Conservation (phyloP, 2,888 invertebrate species). For the Ectobius pallidus region DNA sequence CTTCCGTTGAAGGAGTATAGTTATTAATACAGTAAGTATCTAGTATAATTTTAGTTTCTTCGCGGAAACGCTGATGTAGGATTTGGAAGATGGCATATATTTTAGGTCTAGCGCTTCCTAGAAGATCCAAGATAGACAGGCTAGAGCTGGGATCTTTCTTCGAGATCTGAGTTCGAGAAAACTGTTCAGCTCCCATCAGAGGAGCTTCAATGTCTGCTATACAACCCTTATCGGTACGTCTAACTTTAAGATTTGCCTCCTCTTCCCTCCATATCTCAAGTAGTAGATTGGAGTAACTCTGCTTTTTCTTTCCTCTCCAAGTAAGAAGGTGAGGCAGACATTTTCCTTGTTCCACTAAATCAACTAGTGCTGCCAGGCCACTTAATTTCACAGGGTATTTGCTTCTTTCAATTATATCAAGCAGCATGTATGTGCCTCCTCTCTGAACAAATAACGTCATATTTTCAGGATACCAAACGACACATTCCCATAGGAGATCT, state of each 20-base stretch:
- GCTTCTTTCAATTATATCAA: conserved; percentile 54
- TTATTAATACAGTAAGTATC: conserved; percentile 54
- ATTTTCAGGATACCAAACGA: conserved; percentile 48
- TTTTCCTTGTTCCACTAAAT: conserved; percentile 52
- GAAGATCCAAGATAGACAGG: conserved; percentile 53
- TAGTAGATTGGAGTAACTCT: conserved; percentile 53
- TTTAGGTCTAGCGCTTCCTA: conserved; percentile 57
- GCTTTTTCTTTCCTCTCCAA: conserved; percentile 53
- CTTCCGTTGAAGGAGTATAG: conserved; percentile 49
- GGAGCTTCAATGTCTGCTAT: conserved; percentile 54
- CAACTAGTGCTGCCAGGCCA: conserved; percentile 54
- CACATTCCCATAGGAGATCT: conserved; percentile 55
- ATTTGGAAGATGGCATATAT: conserved; percentile 56
- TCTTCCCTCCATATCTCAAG: conserved; percentile 56
- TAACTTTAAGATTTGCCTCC: conserved; percentile 51
- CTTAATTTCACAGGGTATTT: conserved; percentile 50
- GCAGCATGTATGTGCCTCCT: conserved; percentile 52
- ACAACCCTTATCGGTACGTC: conserved; percentile 50
- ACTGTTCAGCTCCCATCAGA: conserved; percentile 55
- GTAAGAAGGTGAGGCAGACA: conserved; percentile 56
- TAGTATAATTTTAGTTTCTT: conserved; percentile 50
- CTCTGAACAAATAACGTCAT: conserved; percentile 51
- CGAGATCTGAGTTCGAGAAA: conserved; percentile 49
- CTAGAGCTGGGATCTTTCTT: conserved; percentile 47
- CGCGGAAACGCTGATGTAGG: conserved; percentile 50